Evolutionary conservation across 2,113 vertebrate species (phyloP).

Genomic region (Plotosus lineatus): DNA sequence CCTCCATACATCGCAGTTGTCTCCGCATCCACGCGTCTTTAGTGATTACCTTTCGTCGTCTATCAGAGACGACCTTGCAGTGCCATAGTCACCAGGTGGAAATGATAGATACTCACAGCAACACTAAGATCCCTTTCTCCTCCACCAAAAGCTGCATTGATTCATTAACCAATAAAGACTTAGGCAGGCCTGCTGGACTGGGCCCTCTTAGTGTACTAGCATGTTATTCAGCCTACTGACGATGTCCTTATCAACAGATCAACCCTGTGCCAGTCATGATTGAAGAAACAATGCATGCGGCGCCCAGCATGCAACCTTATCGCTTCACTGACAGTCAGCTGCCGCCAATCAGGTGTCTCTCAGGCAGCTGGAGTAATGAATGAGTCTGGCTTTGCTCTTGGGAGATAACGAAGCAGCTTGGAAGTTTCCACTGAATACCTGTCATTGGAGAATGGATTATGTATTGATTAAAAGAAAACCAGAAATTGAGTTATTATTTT

Average conservation of each 20-base stretch:
- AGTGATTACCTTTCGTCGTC: conserved; percentile 50
- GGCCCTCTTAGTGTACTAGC: conserved; percentile 37
- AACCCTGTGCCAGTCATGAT: conserved; percentile 73
- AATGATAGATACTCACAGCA: conserved; percentile 71
- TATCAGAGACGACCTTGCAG: conserved; percentile 71
- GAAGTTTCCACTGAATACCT: conserved; percentile 62
- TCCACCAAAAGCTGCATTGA: conserved; percentile 64
- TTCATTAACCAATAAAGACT: conserved; percentile 79
- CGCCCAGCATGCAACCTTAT: conserved; percentile 74
- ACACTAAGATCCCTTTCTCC: conserved; percentile 61
- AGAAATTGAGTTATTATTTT: conserved; percentile 64
- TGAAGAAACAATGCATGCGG: conserved; percentile 77
- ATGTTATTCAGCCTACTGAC: conserved; percentile 46
- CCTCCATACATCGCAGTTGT: conserved; percentile 63
- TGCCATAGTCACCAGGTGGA: conserved; percentile 66
- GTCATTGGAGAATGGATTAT: conserved; percentile 69
- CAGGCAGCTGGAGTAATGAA: conserved; percentile 74
- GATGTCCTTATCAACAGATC: conserved; percentile 76
- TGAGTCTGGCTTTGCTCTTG: conserved; percentile 74
- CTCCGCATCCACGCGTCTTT: conserved; percentile 56
- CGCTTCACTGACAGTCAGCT: conserved; percentile 67
- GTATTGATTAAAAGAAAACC: conserved; percentile 71
- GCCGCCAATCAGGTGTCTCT: conserved; percentile 81
- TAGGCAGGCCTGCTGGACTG: conserved; percentile 66
- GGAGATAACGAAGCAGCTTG: conserved; percentile 79